A percentile compares a stretch with the other conserved stretches of the same genome.
Evolutionary conservation across 1,140 invertebrate species (phyloP).

Genomic region (Trachelipus rathkii): DNA sequence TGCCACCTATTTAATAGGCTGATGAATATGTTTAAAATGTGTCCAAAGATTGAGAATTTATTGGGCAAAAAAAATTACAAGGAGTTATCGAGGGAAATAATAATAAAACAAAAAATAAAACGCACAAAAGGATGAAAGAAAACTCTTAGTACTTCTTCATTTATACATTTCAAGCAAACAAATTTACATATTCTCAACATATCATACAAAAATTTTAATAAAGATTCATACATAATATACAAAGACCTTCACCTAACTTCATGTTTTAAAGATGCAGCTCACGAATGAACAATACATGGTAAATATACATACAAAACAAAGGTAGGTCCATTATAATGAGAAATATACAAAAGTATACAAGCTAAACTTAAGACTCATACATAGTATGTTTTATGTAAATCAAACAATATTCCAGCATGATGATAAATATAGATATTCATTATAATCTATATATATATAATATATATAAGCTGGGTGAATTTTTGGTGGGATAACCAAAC

Average conservation of each 20-base stretch:
- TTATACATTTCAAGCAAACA: neutral
- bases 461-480: too few species aligned
- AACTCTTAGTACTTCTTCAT: neutral
- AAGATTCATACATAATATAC: slow-evolving; percentile 8
- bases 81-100: too few species aligned
- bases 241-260: slow-evolving; percentile 1
- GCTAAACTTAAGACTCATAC: slow-evolving; percentile 1
- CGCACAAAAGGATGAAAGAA: too few species aligned
- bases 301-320: neutral
- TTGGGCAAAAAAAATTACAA: too few species aligned
- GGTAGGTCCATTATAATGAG: too few species aligned
- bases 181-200: neutral
- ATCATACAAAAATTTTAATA: neutral
- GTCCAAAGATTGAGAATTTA: too few species aligned
- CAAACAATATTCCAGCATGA: neutral
- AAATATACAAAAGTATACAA: neutral
- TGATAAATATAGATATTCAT: neutral
- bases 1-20: too few species aligned
- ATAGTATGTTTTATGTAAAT: slow-evolving; percentile 9
- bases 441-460: too few species aligned
- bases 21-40: too few species aligned
- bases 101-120: too few species aligned
- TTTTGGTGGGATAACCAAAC: too few species aligned
- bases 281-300: neutral
- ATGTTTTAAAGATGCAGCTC: neutral